Evolutionary conservation across 1,140 invertebrate genomes (phyloP), one percentile per base, ranked within the genome.

Genomic region (Zaprionus africanus): DNA sequence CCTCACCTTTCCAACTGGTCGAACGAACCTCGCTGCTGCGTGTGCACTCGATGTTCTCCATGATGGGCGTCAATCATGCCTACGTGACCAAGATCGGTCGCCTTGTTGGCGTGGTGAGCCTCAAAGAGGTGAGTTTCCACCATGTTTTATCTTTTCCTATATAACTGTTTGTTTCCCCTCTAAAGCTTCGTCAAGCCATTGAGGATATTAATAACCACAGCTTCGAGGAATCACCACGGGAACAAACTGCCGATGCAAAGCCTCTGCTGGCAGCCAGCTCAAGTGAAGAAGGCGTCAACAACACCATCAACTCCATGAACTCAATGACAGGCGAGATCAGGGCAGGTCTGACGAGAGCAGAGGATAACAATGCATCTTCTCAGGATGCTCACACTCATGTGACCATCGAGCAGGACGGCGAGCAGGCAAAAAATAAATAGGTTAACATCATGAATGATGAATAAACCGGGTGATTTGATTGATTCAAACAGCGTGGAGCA

Each of bases 1-100:
- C 98, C 3, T 98, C 99, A n/a, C 99, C 99, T n/a, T 99, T 99
- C 93, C 99, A 99, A 92, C 94, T 99, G 1, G 98, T 99, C 1
- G 98, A 98, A 91, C 96, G 97, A 82, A 99, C 98, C 1, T 99
- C 98, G 0, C 93, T 99, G 28, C 95, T 99, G 4, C 99, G 99
- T 94, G 98, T 99, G 0, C 99, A 99, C 93, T 99, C 98, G 5
- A 93, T 99, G 6, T 99, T 99, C 93, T 99, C 98, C 5, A 97
- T 99, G 94, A 95, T 99, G 51, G 98, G 98, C 24, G 96, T 99
- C 4, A 99, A 98, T 94, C 97, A 98, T 88, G 98, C 99, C 1
- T 99, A 99, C 93, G 99, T 99, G 1, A 99, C 99, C 7, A 97
- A 98, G 28, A 98, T 98, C 63, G 99, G 99, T 0, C 95, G 97